These are phyloP conservation scores for Cebus imitator DNA, from an alignment of 2,113 vertebrate genomes.

Conservation along the genomic window DNA sequence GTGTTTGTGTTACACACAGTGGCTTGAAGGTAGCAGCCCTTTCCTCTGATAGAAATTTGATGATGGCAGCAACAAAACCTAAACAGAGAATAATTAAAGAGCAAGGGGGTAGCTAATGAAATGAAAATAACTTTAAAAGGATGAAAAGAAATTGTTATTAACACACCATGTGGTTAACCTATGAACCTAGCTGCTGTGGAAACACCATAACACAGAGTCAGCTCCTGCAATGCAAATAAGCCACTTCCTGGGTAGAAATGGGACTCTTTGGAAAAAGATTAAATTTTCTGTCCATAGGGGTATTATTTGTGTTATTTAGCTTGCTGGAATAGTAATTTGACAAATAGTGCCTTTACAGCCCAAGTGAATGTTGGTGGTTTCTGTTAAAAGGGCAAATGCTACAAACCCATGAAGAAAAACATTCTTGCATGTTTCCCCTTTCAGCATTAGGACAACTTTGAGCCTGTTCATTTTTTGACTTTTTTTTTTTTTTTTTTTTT, in stretches of 20 bases:
- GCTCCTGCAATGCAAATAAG: slow-evolving; percentile 51
- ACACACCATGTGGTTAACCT: slow-evolving; percentile 56
- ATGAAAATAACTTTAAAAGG: slow-evolving; percentile 75
- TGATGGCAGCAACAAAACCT: slow-evolving; percentile 71
- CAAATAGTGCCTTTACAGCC: slow-evolving; percentile 39
- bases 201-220: slow-evolving; percentile 65
- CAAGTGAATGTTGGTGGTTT: not conserved
- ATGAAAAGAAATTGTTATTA: slow-evolving; percentile 67
- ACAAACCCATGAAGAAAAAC: not conserved
- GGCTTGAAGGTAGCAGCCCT: slow-evolving; percentile 53
- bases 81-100: slow-evolving; percentile 71
- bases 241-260: slow-evolving; percentile 48
- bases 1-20: not conserved
- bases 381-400: not conserved
- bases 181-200: slow-evolving; percentile 47
- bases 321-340: slow-evolving; percentile 59
- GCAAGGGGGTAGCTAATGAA: slow-evolving; percentile 67
- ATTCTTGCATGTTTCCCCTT: not conserved
- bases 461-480: not conserved
- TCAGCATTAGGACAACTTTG: not conserved
- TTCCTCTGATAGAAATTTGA: slow-evolving; percentile 66
- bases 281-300: slow-evolving; percentile 51
- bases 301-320: slow-evolving; percentile 59
- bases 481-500: no score
- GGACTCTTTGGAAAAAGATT: slow-evolving; percentile 60